Evolutionary conservation across 2,113 vertebrate genomes (phyloP).

Genomic region (Pterocles gutturalis): DNA sequence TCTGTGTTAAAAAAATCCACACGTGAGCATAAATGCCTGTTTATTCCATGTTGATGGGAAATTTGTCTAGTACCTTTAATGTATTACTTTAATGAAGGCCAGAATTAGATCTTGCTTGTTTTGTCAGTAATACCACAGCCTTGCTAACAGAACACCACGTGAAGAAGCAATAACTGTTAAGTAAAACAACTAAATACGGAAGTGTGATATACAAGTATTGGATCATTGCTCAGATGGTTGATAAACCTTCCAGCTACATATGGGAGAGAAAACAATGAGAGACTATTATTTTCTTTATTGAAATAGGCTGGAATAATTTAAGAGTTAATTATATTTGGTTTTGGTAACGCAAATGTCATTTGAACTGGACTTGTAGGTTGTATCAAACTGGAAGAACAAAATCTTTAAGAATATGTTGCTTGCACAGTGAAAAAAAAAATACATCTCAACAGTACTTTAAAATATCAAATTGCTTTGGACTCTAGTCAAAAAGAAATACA

Average conservation of each 20-base stretch:
- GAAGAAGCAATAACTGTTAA: background rate
- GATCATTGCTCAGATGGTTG: background rate
- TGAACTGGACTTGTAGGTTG: background rate
- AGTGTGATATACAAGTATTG: background rate
- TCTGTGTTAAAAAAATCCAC: background rate
- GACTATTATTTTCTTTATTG: background rate
- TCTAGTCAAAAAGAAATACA: background rate
- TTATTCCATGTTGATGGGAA: background rate
- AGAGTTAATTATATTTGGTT: background rate
- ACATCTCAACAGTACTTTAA: background rate
- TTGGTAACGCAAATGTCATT: background rate
- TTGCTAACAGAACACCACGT: background rate
- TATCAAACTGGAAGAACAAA: background rate
- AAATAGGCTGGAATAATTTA: background rate
- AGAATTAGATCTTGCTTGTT: background rate
- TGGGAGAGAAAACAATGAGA: background rate
- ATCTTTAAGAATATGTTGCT: background rate
- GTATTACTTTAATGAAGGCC: background rate
- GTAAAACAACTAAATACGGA: background rate
- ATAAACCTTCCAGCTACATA: background rate
- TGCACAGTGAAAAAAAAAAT: background rate
- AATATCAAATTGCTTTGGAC: background rate
- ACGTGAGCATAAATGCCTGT: background rate
- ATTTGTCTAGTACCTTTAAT: background rate
- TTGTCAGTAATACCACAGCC: background rate